These are phyloP conservation scores for Drosophila sproati DNA, from an alignment of 1,140 invertebrate genomes.

Conservation along the genomic window DNA sequence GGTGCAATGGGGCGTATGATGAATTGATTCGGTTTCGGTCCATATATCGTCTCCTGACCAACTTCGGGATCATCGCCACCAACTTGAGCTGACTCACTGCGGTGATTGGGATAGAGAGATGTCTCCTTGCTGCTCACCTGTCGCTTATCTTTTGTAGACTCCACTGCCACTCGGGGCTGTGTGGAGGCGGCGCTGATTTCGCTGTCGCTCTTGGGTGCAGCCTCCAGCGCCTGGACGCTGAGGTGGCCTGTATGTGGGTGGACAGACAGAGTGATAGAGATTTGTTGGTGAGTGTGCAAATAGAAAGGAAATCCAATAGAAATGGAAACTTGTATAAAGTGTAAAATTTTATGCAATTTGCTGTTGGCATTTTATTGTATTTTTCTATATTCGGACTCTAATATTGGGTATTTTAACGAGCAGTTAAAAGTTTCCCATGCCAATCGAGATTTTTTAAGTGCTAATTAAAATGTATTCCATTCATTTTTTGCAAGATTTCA, in stretches of 20 bases:
- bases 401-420: too few relatives aligned
- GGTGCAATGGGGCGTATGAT: slow-evolving; percentile 79
- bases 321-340: neutral
- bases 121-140: slow-evolving; percentile 77
- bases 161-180: slow-evolving; percentile 43
- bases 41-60: slow-evolving; percentile 80
- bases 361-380: neutral
- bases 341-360: neutral
- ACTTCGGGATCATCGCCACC: slow-evolving; percentile 73
- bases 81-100: slow-evolving; percentile 36
- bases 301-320: slow-evolving; percentile 10
- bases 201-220: slow-evolving; percentile 49
- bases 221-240: slow-evolving; percentile 44
- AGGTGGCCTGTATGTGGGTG: slow-evolving; percentile 44
- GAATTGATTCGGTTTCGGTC: slow-evolving; percentile 78
- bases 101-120: slow-evolving; percentile 74
- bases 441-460: neutral
- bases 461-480: neutral
- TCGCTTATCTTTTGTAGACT: slow-evolving; percentile 76
- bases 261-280: neutral
- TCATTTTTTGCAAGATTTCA: too few relatives aligned
- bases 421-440: too few relatives aligned
- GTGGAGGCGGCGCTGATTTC: slow-evolving; percentile 36
- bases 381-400: too few relatives aligned
- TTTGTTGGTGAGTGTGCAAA: slow-evolving; percentile 8